Conservation (phyloP, 2,888 invertebrate species). For the Drosophila leonis region DNA sequence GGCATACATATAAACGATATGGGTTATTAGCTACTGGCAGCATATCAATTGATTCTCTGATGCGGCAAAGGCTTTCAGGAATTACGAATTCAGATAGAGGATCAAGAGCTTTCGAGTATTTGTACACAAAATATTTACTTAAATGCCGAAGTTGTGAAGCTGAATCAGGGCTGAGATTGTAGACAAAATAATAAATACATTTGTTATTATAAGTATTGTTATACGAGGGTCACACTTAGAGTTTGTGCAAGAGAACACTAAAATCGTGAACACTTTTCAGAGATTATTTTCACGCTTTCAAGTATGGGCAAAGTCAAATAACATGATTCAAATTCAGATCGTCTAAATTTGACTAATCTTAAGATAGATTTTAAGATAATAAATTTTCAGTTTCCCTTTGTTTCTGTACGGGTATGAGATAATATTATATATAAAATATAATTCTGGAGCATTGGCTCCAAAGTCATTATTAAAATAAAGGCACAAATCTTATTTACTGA, state of each 20-base stretch:
- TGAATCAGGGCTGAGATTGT: background rate
- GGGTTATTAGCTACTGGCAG: slow-evolving; percentile 60
- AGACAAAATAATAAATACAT: background rate
- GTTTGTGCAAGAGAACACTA: background rate
- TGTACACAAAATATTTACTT: slow-evolving; percentile 2
- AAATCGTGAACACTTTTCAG: too few relatives aligned
- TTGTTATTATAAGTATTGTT: background rate
- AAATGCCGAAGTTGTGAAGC: background rate
- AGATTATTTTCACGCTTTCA: too few relatives aligned
- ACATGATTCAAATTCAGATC: too few relatives aligned
- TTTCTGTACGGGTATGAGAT: too few relatives aligned
- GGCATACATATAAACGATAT: slow-evolving; percentile 54
- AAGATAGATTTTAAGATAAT: too few relatives aligned
- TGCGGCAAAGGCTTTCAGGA: slow-evolving; percentile 13
- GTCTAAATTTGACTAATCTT: too few relatives aligned
- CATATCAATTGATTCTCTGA: slow-evolving; percentile 63
- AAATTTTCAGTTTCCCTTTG: too few relatives aligned
- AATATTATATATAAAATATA: too few relatives aligned
- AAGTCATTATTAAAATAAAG: background rate
- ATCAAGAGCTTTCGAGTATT: slow-evolving; percentile 3
- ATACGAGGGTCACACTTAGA: background rate
- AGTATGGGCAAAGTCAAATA: too few relatives aligned
- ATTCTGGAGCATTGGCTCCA: too few relatives aligned
- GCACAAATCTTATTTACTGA: too few relatives aligned
- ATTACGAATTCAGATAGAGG: slow-evolving; percentile 22